phyloP scores from a whole-genome alignment of 2,888 invertebrate species.

The Crocallis elinguaria region DNA sequence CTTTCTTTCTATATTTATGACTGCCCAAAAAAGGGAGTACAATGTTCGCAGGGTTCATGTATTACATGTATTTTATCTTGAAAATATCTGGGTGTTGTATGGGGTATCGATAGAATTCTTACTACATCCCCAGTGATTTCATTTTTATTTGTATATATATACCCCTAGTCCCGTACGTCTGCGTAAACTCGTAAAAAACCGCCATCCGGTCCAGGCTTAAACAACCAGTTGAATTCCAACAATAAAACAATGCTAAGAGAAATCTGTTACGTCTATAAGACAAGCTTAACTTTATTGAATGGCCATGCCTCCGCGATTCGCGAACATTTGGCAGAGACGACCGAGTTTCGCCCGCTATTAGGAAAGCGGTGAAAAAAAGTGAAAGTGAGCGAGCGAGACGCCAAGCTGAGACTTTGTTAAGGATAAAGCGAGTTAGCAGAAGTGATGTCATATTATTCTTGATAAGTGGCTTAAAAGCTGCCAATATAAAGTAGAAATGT shows the following conservation, averaged over 20 bases:
- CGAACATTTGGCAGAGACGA: conserved; percentile 71
- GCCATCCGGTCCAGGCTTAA: background rate
- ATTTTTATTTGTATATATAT: too few relatives aligned
- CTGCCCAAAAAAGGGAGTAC: too few relatives aligned
- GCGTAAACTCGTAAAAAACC: too few relatives aligned
- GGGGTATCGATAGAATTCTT: too few relatives aligned
- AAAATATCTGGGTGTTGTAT: too few relatives aligned
- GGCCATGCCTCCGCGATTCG: conserved; percentile 24
- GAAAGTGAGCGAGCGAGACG: conserved; percentile 70
- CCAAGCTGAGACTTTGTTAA: conserved; percentile 29
- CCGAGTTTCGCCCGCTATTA: conserved; percentile 71
- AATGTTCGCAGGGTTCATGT: too few relatives aligned
- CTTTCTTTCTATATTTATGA: too few relatives aligned
- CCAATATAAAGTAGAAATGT: conserved; percentile 10
- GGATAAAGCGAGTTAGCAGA: conserved; percentile 49
- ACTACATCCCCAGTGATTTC: too few relatives aligned
- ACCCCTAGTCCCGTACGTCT: too few relatives aligned
- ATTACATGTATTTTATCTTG: too few relatives aligned
- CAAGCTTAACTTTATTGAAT: conserved; percentile 25
- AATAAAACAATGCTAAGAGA: conserved; percentile 49
- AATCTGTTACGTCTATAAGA: conserved; percentile 36
- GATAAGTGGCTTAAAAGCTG: conserved; percentile 40
- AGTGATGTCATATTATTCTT: conserved; percentile 51
- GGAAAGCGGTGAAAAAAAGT: conserved; percentile 80
- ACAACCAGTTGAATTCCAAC: conserved; percentile 12